A percentile compares a stretch with the other conserved stretches of the same genome.
These are phyloP conservation scores for Okapia johnstoni DNA, from an alignment of 2,113 vertebrate species.

Conservation along the genomic window DNA sequence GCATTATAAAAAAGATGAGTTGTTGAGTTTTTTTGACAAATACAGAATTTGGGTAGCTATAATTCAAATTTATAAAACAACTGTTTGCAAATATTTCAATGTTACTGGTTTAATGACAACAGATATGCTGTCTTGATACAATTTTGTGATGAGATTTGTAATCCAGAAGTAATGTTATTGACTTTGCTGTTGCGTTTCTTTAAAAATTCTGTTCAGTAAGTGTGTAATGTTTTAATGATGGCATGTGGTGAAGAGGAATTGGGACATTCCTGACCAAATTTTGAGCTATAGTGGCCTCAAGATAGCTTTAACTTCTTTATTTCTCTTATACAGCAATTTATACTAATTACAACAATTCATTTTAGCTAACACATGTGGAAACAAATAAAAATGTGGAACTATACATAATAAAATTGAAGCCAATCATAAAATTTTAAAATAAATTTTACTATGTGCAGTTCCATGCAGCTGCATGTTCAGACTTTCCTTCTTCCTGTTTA, in stretches of 20 bases:
- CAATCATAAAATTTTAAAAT: slow-evolving; percentile 61
- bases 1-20: slow-evolving; percentile 9
- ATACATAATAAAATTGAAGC: slow-evolving; percentile 62
- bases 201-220: slow-evolving; percentile 49
- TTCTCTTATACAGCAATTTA: slow-evolving; percentile 55
- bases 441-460: slow-evolving; percentile 52
- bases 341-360: slow-evolving; percentile 68
- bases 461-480: slow-evolving; percentile 24
- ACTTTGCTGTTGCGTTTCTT: slow-evolving; percentile 33
- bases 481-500: slow-evolving; percentile 10
- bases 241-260: slow-evolving; percentile 21
- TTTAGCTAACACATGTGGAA: slow-evolving; percentile 59
- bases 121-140: neutral
- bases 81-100: slow-evolving; percentile 26
- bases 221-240: slow-evolving; percentile 30
- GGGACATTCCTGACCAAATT: slow-evolving; percentile 46
- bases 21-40: neutral
- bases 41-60: neutral
- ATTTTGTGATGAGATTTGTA: slow-evolving; percentile 41
- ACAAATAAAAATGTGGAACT: slow-evolving; percentile 64
- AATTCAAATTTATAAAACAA: slow-evolving; percentile 40
- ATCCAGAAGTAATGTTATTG: slow-evolving; percentile 30
- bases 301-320: slow-evolving; percentile 62
- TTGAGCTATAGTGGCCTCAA: slow-evolving; percentile 62
- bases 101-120: neutral